phyloP scores from a whole-genome alignment of 2,797 vertebrate genomes.

The Limnodromus scolopaceus region DNA sequence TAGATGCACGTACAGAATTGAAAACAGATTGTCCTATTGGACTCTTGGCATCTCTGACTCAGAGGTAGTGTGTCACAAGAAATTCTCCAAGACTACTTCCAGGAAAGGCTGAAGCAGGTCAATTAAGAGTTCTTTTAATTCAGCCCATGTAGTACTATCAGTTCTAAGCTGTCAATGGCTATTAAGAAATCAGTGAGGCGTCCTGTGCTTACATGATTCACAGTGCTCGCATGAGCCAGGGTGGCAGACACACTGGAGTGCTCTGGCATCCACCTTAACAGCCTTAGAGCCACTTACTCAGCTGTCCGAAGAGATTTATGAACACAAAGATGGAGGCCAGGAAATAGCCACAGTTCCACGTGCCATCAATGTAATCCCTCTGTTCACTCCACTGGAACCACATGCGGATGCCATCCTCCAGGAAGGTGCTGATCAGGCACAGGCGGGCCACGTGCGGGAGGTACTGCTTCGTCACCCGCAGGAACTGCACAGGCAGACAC shows the following conservation, averaged over 20 bases:
- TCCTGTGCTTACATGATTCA: background rate
- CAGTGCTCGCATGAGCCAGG: background rate
- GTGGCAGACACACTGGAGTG: background rate
- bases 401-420: slow-evolving; percentile 98
- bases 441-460: slow-evolving; percentile 94
- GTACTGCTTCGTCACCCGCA: slow-evolving; percentile 96
- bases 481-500: slow-evolving; percentile 81
- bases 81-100: background rate
- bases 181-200: background rate
- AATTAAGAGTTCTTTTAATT: background rate
- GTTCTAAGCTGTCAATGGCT: background rate
- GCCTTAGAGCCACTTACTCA: slow-evolving; percentile 84
- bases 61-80: background rate
- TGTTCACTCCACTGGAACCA: slow-evolving; percentile 99
- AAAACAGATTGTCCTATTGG: background rate
- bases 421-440: slow-evolving; percentile 97
- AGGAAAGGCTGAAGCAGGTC: slow-evolving; percentile 8
- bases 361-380: slow-evolving; percentile 95
- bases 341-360: slow-evolving; percentile 95
- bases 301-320: slow-evolving; percentile 93
- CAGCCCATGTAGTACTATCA: background rate
- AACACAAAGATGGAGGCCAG: slow-evolving; percentile 94
- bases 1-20: background rate
- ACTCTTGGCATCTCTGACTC: background rate
- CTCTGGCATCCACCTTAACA: background rate